phyloP scores from a whole-genome alignment of 1,140 invertebrate genomes.

The Sycobia sp. region DNA sequence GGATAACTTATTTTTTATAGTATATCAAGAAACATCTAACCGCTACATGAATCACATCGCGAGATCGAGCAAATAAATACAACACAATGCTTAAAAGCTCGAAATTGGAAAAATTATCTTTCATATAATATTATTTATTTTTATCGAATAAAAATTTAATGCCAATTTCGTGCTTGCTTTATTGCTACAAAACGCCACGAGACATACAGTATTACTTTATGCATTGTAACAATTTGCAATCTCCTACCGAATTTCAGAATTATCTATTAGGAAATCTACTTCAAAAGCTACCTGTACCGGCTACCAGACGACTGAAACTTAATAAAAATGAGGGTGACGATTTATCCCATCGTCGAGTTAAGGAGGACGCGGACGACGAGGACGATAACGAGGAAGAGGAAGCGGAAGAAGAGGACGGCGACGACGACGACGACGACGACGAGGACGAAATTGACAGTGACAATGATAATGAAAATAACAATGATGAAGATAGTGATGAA shows the following conservation, averaged over 20 bases:
- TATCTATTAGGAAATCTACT: conserved; percentile 31
- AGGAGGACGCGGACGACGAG: conserved; percentile 10
- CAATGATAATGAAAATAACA: conserved; percentile 1
- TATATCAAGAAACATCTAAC: too few relatives aligned
- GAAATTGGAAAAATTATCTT: too few relatives aligned
- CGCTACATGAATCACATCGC: too few relatives aligned
- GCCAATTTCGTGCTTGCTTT: conserved; percentile 11
- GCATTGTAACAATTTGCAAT: conserved; percentile 7
- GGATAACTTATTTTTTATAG: too few relatives aligned
- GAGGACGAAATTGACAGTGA: conserved; percentile 5
- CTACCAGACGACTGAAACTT: background rate
- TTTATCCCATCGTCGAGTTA: background rate
- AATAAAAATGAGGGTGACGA: background rate
- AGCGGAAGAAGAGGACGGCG: background rate
- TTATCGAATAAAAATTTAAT: too few relatives aligned
- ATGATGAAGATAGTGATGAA: background rate
- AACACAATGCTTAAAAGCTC: too few relatives aligned
- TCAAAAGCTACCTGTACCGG: conserved; percentile 21
- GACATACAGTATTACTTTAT: background rate
- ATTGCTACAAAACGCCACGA: background rate
- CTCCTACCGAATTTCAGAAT: conserved; percentile 37
- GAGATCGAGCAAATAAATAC: too few relatives aligned
- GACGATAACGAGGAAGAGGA: conserved; percentile 32
- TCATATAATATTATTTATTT: too few relatives aligned
- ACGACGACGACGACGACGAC: conserved; percentile 6